Evolutionary conservation across 2,888 invertebrate genomes (phyloP).

Genomic region (Creontiades dilutus): DNA sequence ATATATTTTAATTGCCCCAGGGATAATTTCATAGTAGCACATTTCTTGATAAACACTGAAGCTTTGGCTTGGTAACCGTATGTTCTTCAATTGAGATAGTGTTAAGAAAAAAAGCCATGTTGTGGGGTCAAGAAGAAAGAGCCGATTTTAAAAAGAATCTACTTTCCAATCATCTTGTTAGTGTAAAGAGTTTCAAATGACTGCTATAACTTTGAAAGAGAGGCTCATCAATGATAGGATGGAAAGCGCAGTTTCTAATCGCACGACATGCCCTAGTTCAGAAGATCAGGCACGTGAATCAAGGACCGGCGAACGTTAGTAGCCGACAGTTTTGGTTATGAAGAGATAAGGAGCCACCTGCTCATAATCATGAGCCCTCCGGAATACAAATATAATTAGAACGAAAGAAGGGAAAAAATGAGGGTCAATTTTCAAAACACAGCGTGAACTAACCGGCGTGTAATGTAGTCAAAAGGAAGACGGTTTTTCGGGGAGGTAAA

Average conservation of each 20-base stretch:
- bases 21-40: too few species aligned
- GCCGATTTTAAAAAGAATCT: background rate
- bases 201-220: background rate
- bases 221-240: background rate
- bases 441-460: slow-evolving; percentile 37
- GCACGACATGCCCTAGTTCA: slow-evolving; percentile 25
- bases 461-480: slow-evolving; percentile 43
- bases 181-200: background rate
- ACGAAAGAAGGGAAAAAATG: background rate
- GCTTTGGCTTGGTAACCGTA: too few species aligned
- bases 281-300: slow-evolving; percentile 33
- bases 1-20: too few species aligned
- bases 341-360: slow-evolving; percentile 29
- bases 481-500: slow-evolving; percentile 17
- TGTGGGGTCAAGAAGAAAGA: background rate
- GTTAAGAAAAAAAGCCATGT: too few species aligned
- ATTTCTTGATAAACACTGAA: too few species aligned
- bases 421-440: slow-evolving; percentile 45
- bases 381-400: slow-evolving; percentile 54
- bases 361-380: slow-evolving; percentile 12
- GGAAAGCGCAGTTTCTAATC: background rate
- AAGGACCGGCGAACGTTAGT: slow-evolving; percentile 2
- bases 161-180: slow-evolving; percentile 3
- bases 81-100: too few species aligned
- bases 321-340: slow-evolving; percentile 8